Percentiles rank a stretch among this genome's conserved stretches.
Conservation (phyloP, 2,888 invertebrate species). For the Agriopis marginaria region DNA sequence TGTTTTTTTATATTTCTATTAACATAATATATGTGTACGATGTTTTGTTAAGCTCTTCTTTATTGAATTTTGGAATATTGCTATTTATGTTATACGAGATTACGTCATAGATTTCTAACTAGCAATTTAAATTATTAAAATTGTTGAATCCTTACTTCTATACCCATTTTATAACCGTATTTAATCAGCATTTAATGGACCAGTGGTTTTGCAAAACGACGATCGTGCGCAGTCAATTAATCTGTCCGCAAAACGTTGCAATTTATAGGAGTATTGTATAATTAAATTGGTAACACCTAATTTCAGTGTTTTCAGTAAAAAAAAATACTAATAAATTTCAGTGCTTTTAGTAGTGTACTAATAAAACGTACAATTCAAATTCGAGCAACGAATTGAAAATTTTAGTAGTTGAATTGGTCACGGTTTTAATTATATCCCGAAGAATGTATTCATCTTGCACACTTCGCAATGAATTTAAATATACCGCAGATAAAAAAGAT, state of each 20-base stretch:
- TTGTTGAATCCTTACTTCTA: not conserved
- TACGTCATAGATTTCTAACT: not conserved
- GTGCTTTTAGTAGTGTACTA: not conserved
- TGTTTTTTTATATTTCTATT: too few species aligned
- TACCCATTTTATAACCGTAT: not conserved
- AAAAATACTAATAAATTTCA: not conserved
- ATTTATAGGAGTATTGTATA: not conserved
- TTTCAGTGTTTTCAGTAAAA: constrained; percentile 12
- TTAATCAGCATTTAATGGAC: constrained; percentile 9
- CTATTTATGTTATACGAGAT: not conserved
- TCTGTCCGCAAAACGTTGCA: constrained; percentile 13
- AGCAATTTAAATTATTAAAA: not conserved
- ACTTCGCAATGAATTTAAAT: too few species aligned
- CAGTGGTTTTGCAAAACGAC: constrained; percentile 20
- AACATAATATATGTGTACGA: too few species aligned
- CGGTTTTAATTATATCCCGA: not conserved
- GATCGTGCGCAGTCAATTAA: constrained; percentile 22
- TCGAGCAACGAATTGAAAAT: not conserved
- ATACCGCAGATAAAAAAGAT: too few species aligned
- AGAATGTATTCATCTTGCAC: not conserved
- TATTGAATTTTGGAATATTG: too few species aligned
- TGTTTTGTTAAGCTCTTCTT: too few species aligned
- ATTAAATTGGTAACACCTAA: constrained; percentile 14
- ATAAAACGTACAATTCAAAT: constrained; percentile 21
- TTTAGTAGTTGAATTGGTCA: too few species aligned